A percentile compares a stretch with the other conserved stretches of the same genome.
phyloP scores from a whole-genome alignment of 2,113 vertebrate species.

The Ictidomys tridecemlineatus region DNA sequence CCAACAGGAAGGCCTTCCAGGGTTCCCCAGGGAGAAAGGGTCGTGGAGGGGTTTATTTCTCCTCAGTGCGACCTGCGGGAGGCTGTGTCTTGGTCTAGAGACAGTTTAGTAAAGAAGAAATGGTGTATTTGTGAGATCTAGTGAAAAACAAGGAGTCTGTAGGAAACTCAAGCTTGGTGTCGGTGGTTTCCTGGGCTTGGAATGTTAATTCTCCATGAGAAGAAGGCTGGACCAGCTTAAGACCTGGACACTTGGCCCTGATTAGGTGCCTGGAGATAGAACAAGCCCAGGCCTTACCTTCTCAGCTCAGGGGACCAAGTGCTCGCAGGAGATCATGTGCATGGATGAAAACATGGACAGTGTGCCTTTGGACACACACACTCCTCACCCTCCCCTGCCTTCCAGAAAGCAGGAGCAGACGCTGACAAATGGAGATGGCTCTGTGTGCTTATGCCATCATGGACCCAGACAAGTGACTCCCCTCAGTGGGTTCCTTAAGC shows the following conservation, averaged over 20 bases:
- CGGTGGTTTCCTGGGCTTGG: neutral
- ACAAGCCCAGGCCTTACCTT: neutral
- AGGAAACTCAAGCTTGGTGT: neutral
- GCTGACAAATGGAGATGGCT: neutral
- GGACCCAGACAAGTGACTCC: neutral
- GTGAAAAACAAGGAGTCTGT: neutral
- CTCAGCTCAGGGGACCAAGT: neutral
- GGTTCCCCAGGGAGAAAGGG: neutral
- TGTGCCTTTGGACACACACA: fast-evolving
- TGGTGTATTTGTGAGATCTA: neutral
- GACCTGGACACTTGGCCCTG: neutral
- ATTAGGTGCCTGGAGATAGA: neutral
- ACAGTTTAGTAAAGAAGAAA: neutral
- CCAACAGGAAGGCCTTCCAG: neutral
- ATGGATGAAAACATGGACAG: neutral
- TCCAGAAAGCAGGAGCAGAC: neutral
- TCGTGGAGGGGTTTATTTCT: neutral
- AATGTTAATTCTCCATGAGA: neutral
- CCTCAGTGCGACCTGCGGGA: neutral
- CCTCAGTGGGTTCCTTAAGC: too few relatives aligned
- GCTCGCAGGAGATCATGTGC: neutral
- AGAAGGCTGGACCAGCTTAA: neutral
- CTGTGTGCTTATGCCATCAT: neutral
- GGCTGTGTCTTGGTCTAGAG: neutral
- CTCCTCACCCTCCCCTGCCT: fast-evolving